Base-by-base conservation (phyloP, 2,113 vertebrate species). In the Coryphaenoides rupestris region DNA sequence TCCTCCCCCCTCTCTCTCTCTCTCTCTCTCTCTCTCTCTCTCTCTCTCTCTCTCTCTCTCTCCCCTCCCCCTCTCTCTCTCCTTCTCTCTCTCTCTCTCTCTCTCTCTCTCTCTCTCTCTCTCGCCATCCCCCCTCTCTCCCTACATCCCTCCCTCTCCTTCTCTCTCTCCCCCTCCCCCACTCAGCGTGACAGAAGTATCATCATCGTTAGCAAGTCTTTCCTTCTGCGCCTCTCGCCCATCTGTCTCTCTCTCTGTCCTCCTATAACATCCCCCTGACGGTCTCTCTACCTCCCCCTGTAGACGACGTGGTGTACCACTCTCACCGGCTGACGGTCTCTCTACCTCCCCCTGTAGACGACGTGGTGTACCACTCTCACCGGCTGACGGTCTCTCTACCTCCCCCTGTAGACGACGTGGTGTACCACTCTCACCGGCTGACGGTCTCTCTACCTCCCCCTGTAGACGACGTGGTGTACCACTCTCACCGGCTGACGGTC, bases 401-500 rank as follows among this genome's bases (percentile, higher is more conserved):
- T 21, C 55, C 6, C 59, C 14, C 67, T 9, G 0, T 70, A 98
- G 96, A 94, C 5, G 89, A 95, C 57, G 83, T 96, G 88, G 89
- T 91, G 0, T 98, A 95, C 0, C n/a, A 33, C 28, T 4, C 28
- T 33, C 5, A 33, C 28, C 28, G 5, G 28, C 1, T 3, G 28
- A 7, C 28, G n/a, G n/a, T n/a, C n/a, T n/a, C 28, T 10, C 26
- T 6, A 3, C 50, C 14, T 21, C 55, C 6, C 59, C 14, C 67
- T 9, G 0, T 70, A 98, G 96, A 94, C 5, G 89, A 95, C 57
- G 83, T 96, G 88, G 89, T 91, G 0, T 98, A 95, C 0, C n/a
- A 33, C 28, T 4, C 28, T 33, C 5, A 33, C 28, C 28, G 5
- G 28, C 1, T 3, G 28, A 7, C 28, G n/a, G n/a, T n/a, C n/a